Percentiles rank a stretch among this genome's conserved stretches.
Evolutionary conservation across 2,888 invertebrate genomes (phyloP).

Genomic region (Polyommatus icarus): DNA sequence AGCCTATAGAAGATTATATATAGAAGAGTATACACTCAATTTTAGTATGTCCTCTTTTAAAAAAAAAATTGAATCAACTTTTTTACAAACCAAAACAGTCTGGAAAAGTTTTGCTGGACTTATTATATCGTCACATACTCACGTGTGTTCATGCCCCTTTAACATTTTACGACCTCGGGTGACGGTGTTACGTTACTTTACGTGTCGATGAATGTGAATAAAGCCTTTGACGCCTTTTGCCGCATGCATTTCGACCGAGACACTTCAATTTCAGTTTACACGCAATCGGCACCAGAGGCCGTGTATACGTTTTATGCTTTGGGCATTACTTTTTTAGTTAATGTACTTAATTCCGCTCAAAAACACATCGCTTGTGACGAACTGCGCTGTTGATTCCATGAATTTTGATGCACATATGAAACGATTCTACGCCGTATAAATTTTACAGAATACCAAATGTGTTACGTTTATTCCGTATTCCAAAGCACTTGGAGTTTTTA

Average conservation of each 20-base stretch:
- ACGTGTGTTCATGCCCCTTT: slow-evolving; percentile 49
- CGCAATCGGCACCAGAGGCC: slow-evolving; percentile 49
- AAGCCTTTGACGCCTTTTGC: slow-evolving; percentile 74
- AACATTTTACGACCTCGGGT: slow-evolving; percentile 48
- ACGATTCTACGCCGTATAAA: not conserved
- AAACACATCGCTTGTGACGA: not conserved
- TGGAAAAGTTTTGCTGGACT: not conserved
- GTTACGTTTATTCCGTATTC: not conserved
- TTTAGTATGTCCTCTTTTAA: not conserved
- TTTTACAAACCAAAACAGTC: not conserved
- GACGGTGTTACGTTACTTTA: slow-evolving; percentile 54
- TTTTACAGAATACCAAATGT: not conserved
- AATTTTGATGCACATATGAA: not conserved
- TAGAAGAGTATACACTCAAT: too few species aligned
- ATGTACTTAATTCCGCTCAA: not conserved
- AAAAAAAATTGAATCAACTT: not conserved
- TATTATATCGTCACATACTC: slow-evolving; percentile 35
- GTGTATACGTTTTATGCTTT: slow-evolving; percentile 42
- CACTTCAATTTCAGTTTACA: slow-evolving; percentile 69
- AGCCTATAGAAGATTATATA: too few species aligned
- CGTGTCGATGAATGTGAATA: slow-evolving; percentile 68
- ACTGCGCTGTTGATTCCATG: not conserved
- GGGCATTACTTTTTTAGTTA: slow-evolving; percentile 32
- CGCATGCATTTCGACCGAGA: slow-evolving; percentile 61
- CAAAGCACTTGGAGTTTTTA: not conserved